These are phyloP conservation scores for Rhagium mordax DNA, from an alignment of 2,888 invertebrate species.

Conservation along the genomic window DNA sequence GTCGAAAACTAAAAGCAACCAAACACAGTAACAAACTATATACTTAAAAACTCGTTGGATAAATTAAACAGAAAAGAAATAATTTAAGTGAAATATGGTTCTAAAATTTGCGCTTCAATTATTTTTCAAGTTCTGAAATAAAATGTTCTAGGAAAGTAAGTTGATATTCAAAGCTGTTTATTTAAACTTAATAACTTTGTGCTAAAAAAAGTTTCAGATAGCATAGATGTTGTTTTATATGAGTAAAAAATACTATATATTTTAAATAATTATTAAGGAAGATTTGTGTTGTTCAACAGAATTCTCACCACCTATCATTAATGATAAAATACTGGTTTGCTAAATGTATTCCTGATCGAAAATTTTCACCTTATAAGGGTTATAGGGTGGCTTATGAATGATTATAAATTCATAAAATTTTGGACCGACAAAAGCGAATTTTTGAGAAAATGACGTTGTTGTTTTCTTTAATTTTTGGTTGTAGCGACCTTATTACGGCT, in stretches of 20 bases:
- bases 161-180: background rate
- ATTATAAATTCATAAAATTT: no score
- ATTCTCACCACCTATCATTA: no score
- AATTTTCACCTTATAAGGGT: no score
- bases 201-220: background rate
- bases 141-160: background rate
- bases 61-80: background rate
- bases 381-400: no score
- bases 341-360: no score
- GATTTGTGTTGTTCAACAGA: no score
- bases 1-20: no score
- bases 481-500: no score
- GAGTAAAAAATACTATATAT: background rate
- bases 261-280: background rate
- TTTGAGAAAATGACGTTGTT: no score
- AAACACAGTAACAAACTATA: background rate
- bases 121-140: background rate
- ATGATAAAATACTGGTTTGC: no score
- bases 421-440: no score
- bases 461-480: no score
- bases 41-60: background rate
- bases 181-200: background rate
- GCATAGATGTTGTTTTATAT: background rate
- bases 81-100: background rate
- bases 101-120: background rate